These are phyloP conservation scores for Eufriesea mexicana DNA, from an alignment of 1,140 invertebrate species.

Conservation along the genomic window DNA sequence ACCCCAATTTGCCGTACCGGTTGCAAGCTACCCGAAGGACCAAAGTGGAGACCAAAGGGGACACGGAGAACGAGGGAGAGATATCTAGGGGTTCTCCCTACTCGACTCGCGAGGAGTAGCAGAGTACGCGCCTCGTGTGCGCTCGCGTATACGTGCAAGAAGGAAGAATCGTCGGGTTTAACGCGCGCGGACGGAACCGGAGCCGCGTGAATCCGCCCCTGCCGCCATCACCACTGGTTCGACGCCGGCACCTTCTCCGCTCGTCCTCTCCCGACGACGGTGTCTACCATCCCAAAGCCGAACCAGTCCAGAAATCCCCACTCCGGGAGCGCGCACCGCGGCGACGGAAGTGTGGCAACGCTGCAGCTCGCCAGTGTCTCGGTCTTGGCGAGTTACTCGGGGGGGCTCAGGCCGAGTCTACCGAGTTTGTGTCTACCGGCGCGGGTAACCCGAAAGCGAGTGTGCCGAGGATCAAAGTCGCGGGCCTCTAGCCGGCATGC, in stretches of 20 bases:
- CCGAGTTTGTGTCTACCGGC: slow-evolving; percentile 81
- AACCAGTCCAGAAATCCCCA: slow-evolving; percentile 76
- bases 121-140: not conserved
- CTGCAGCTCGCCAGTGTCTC: slow-evolving; percentile 75
- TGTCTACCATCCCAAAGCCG: slow-evolving; percentile 70
- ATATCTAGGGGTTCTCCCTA: slow-evolving; percentile 8
- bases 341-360: slow-evolving; percentile 76
- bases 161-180: slow-evolving; percentile 1
- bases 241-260: slow-evolving; percentile 61
- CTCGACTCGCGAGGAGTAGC: not conserved
- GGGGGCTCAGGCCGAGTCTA: slow-evolving; percentile 77
- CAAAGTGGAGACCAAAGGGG: slow-evolving; percentile 13
- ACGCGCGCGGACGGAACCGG: slow-evolving; percentile 10
- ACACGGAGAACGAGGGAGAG: slow-evolving; percentile 39
- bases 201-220: slow-evolving; percentile 50
- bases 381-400: slow-evolving; percentile 78
- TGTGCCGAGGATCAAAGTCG: slow-evolving; percentile 74
- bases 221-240: slow-evolving; percentile 56
- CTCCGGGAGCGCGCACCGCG: slow-evolving; percentile 62
- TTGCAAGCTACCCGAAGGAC: not conserved
- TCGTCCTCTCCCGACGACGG: slow-evolving; percentile 58
- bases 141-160: not conserved
- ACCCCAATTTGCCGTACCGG: slow-evolving; percentile 26
- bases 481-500: slow-evolving; percentile 66
- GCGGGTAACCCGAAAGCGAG: slow-evolving; percentile 78